Percentiles rank a stretch among this genome's conserved stretches.
Conservation (phyloP, 2,113 vertebrate species). For the Cryptomyrus ogoouensis region DNA sequence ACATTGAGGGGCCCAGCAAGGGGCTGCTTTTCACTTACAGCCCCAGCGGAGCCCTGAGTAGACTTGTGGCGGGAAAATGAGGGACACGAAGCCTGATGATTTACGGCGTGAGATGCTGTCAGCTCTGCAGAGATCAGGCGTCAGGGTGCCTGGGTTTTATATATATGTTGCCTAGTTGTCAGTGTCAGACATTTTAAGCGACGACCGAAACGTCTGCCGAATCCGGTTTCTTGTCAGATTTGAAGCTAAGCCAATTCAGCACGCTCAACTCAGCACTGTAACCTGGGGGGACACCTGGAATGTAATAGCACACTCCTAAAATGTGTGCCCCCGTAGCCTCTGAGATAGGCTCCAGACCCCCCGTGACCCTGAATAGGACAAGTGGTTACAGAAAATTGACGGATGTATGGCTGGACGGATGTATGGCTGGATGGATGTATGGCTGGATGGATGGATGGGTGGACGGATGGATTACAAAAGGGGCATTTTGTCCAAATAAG, state of each 20-base stretch:
- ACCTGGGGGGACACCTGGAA: neutral
- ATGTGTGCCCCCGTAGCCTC: neutral
- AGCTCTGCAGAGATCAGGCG: neutral
- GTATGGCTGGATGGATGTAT: too few species aligned
- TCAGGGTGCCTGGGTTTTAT: neutral
- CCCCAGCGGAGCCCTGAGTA: neutral
- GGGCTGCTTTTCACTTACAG: neutral
- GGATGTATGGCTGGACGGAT: too few species aligned
- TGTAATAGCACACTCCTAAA: neutral
- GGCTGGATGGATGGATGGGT: neutral
- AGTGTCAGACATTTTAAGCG: neutral
- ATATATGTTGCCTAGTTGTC: neutral
- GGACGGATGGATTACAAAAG: neutral
- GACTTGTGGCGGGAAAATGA: neutral
- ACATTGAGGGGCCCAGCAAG: too few species aligned
- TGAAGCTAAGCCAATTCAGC: neutral
- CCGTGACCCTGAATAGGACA: neutral
- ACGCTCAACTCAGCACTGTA: neutral
- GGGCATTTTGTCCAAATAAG: neutral
- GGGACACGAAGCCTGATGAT: neutral
- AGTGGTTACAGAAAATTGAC: neutral
- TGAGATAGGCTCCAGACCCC: neutral
- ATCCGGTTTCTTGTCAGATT: neutral
- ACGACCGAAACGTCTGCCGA: neutral
- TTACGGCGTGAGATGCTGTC: neutral